phyloP scores from a whole-genome alignment of 2,888 invertebrate genomes.

The Drosophila formosana region DNA sequence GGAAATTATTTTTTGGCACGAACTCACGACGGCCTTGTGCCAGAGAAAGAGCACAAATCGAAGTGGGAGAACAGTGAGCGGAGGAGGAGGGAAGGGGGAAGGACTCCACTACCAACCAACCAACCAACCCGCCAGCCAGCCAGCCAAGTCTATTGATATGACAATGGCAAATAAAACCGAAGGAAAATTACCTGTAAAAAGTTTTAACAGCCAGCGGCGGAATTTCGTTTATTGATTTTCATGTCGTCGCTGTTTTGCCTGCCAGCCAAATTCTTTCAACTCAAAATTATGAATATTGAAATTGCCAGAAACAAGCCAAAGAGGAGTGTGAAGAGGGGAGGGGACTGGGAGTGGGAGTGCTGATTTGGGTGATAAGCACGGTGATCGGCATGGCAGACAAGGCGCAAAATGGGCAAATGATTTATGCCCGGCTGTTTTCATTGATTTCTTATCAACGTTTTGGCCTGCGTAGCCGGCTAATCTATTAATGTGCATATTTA shows the following conservation, averaged over 20 bases:
- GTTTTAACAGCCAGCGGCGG: conserved; percentile 45
- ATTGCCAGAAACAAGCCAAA: not conserved
- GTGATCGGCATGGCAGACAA: conserved; percentile 46
- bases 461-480: conserved; percentile 42
- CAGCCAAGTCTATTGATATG: conserved; percentile 63
- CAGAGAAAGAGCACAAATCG: conserved; percentile 32
- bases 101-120: not conserved
- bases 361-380: conserved; percentile 60
- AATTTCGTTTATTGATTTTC: conserved; percentile 68
- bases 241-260: conserved; percentile 43
- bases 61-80: not conserved
- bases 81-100: not conserved
- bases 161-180: conserved; percentile 57
- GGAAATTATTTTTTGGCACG: conserved; percentile 80
- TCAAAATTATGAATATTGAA: conserved; percentile 80
- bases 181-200: conserved; percentile 72
- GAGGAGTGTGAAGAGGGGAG: not conserved
- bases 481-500: conserved; percentile 64
- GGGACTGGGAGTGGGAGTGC: not conserved
- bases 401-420: conserved; percentile 57
- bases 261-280: conserved; percentile 50
- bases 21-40: conserved; percentile 69
- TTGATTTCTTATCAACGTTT: conserved; percentile 72
- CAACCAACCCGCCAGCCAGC: conserved; percentile 10
- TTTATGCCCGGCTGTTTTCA: conserved; percentile 65